A percentile compares a stretch with the other conserved stretches of the same genome.
These are phyloP conservation scores for Atherinomorus stipes DNA, from an alignment of 2,113 vertebrate species.

Conservation along the genomic window DNA sequence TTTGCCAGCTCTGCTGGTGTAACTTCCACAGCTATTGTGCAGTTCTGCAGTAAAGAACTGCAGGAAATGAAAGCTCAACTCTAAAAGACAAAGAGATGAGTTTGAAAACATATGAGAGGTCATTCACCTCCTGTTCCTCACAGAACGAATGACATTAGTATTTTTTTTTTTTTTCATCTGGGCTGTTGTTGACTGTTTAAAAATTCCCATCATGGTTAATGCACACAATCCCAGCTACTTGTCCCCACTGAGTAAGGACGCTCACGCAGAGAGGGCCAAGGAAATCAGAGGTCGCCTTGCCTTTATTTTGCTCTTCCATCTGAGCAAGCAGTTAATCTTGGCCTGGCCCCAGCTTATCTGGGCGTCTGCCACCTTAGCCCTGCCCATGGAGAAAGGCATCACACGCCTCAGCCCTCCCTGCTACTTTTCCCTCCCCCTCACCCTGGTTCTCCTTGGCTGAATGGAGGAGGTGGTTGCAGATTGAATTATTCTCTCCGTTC, in stretches of 20 bases:
- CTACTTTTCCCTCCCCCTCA: slow-evolving; percentile 34
- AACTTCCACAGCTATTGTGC: slow-evolving; percentile 4
- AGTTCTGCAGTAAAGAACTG: neutral
- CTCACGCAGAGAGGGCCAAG: slow-evolving; percentile 59
- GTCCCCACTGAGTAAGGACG: slow-evolving; percentile 52
- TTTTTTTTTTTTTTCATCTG: slow-evolving; percentile 20
- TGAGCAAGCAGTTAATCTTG: slow-evolving; percentile 78
- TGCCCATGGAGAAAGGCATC: slow-evolving; percentile 67
- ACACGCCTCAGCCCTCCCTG: slow-evolving; percentile 45
- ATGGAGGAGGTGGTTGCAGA: slow-evolving; percentile 67
- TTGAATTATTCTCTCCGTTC: slow-evolving; percentile 74
- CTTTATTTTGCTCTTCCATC: slow-evolving; percentile 75
- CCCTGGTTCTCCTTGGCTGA: slow-evolving; percentile 65
- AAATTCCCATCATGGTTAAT: slow-evolving; percentile 58
- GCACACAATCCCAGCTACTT: slow-evolving; percentile 50
- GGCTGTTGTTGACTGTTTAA: slow-evolving; percentile 49
- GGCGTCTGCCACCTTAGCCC: slow-evolving; percentile 61
- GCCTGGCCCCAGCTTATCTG: slow-evolving; percentile 72
- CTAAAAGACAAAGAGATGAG: slow-evolving; percentile 21
- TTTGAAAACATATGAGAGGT: slow-evolving; percentile 51
- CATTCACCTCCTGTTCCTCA: slow-evolving; percentile 30
- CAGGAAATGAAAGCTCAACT: slow-evolving; percentile 41
- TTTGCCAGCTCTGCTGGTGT: slow-evolving; percentile 7
- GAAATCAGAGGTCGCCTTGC: slow-evolving; percentile 63
- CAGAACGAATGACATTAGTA: slow-evolving; percentile 38